Conservation (phyloP, 2,888 invertebrate genomes). For the Tachina fera region DNA sequence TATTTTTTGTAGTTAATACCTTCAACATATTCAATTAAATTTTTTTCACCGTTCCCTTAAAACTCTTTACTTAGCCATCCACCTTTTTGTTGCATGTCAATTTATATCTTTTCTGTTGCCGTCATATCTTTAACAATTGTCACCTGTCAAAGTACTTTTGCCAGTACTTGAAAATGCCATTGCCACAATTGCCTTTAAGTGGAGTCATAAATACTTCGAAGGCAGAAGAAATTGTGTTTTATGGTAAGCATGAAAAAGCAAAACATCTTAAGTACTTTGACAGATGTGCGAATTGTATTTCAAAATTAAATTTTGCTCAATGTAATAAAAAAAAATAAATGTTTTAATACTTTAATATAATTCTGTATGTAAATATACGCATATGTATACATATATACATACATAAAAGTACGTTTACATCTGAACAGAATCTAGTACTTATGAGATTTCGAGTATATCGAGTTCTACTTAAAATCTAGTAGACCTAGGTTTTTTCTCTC, state of each 20-base stretch:
- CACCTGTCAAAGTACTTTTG: constrained; percentile 63
- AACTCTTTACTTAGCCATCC: background rate
- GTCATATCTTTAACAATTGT: constrained; percentile 56
- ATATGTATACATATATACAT: too few relatives aligned
- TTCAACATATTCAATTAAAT: background rate
- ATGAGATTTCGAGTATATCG: too few relatives aligned
- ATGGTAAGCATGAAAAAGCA: constrained; percentile 18
- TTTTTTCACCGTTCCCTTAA: background rate
- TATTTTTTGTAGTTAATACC: background rate
- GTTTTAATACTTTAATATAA: too few relatives aligned
- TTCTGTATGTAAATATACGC: too few relatives aligned
- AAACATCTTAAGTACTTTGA: constrained; percentile 21
- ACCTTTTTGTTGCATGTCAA: constrained; percentile 6
- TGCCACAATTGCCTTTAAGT: constrained; percentile 52
- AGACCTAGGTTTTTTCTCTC: too few relatives aligned
- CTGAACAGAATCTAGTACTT: too few relatives aligned
- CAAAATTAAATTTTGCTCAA: background rate
- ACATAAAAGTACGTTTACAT: too few relatives aligned
- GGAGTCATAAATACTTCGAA: constrained; percentile 48
- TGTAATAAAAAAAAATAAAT: too few relatives aligned
- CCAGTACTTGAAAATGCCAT: constrained; percentile 56
- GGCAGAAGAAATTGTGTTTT: constrained; percentile 24
- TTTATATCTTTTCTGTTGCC: constrained; percentile 15
- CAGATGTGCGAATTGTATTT: constrained; percentile 15
- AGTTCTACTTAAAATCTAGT: too few relatives aligned